Base-by-base conservation (phyloP, 2,888 invertebrate species). In the Asteroscopus sphinx region DNA sequence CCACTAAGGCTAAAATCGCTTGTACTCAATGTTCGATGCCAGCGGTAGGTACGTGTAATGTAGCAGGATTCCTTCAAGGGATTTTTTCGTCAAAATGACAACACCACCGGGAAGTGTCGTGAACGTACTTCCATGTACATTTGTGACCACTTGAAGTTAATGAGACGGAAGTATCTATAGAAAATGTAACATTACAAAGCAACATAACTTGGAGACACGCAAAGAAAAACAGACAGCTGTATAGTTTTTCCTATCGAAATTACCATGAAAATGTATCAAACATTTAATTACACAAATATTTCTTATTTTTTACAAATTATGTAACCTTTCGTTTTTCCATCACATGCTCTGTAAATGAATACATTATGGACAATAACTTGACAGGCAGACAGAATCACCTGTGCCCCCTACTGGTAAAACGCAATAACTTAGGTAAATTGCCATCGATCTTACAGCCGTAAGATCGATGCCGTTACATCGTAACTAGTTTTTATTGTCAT, bases 401-500 rank as follows among this genome's bases (percentile, higher is more conserved):
- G 67, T 58, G 30, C 67, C 71, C 47, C 67, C 67, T 52, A 48
- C 72, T n/a, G 45, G 8, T 6, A 5, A 8, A 28, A 9, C n/a
- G 51, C 67, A n/a, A 66, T 66, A 52, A 67, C 36, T 73, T 40
- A 42, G 21, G 32, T 40, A 32, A 69, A 73, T 56, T 54, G 73
- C 41, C 63, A 62, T 53, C 41, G 48, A 47, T 55, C 68, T 49
- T 21, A n/a, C 35, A 0, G 25, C n/a, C n/a, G n/a, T n/a, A n/a
- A n/a, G n/a, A n/a, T n/a, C n/a, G n/a, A n/a, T n/a, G n/a, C n/a
- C n/a, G 11, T 13, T 33, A 36, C 45, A 42, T 36, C 15, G 6
- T 66, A 66, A 48, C 66, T 36, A 66, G 44, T 71, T 52, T 71
- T 66, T 71, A 48, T 30, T 30, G 52, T 32, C 47, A 66, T 71